Evolutionary conservation across 2,797 vertebrate species (phyloP), one percentile per base, ranked within the genome.

Genomic region (Semotilus atromaculatus): DNA sequence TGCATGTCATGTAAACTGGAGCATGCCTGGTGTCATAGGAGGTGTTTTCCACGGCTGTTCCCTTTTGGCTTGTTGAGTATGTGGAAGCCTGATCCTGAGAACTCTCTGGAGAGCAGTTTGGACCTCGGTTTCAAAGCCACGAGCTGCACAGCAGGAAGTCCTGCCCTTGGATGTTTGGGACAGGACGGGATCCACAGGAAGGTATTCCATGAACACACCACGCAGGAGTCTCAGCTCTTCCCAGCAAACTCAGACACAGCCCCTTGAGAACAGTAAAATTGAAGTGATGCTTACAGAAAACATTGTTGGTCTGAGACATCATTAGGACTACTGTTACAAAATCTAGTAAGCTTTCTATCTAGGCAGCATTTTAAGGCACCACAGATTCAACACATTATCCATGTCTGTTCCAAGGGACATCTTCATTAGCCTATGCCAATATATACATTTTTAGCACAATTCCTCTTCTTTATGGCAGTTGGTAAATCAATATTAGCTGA

Each of bases 81-180:
- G 89, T 85, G 16, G 77, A 77, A 55, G 66, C 40, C 90, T 83
- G 91, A 92, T 93, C 91, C 91, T 92, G 92, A 92, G 90, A 89
- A 76, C 76, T 79, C 94, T 91, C 91, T 40, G 0, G 93, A 91
- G 94, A 93, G 85, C 58, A 18, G 62, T 91, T 93, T 89, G 86
- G 90, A 86, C 80, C 88, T 90, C 80, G 72, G 89, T 93, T 94
- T 95, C 94, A 95, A 95, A 95, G 94, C 80, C 71, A 71, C 40
- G 80, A 79, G 78, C 85, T 89, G 91, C 90, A 31, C 92, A 91
- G 93, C 94, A 96, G 95, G 95, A 96, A 95, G 93, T 94, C 88
- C 89, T 86, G 88, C 87, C 90, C 88, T 87, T 71, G 82, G 92
- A 91, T 94, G 94, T 93, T 87, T 92, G 92, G 93, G 91, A 93